Conservation (phyloP, 92 coral and sea anemone genomes). For the Pocillopora grandis region DNA sequence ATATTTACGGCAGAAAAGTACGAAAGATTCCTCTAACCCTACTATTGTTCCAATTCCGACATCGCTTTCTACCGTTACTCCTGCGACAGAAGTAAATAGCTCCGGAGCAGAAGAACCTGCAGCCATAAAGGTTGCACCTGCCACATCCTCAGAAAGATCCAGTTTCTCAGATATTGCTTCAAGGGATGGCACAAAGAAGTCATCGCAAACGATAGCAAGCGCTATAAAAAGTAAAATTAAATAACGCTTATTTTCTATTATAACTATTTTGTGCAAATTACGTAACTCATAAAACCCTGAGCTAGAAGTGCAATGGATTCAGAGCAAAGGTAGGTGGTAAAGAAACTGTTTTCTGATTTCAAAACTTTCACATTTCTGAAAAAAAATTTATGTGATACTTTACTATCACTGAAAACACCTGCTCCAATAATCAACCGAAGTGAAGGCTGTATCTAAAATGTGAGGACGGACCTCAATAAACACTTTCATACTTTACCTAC, state of each 20-base stretch:
- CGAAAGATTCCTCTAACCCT: conserved; percentile 67
- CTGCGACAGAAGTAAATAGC: conserved; percentile 95
- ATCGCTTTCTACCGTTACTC: conserved; percentile 92
- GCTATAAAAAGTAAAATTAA: conserved; percentile 46
- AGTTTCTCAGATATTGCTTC: conserved; percentile 99
- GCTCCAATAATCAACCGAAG: too few species aligned
- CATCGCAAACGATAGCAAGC: conserved; percentile 95
- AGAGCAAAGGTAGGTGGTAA: too few species aligned
- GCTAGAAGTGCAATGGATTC: too few species aligned
- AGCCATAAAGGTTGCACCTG: conserved; percentile 99
- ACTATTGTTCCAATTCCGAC: conserved; percentile 99
- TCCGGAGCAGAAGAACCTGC: conserved; percentile 99
- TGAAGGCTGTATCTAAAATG: too few species aligned
- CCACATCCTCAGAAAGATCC: conserved; percentile 96
- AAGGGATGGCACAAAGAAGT: conserved; percentile 96
- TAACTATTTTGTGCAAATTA: background rate
- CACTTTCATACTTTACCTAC: conserved; percentile 61
- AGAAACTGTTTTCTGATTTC: too few species aligned
- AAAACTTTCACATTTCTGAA: too few species aligned
- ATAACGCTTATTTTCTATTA: background rate
- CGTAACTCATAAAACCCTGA: background rate
- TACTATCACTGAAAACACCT: too few species aligned
- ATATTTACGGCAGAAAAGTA: background rate
- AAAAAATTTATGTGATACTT: too few species aligned
- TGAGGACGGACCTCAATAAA: background rate